Base-by-base conservation (phyloP, 1,140 invertebrate genomes). In the Orchesella cincta region DNA sequence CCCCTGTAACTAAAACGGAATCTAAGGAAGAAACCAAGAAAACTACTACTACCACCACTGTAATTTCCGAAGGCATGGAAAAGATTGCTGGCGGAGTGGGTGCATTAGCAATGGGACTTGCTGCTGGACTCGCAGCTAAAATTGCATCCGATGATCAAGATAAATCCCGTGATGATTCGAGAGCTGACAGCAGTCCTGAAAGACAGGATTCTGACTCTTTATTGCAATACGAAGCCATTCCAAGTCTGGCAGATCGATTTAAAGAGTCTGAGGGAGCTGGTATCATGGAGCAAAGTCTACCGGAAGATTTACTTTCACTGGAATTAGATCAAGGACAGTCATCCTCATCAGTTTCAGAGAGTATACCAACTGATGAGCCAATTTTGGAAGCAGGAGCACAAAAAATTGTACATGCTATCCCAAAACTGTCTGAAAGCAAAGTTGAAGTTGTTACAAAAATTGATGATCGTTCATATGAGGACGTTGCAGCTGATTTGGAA, bases 281-380 rank as follows among this genome's bases (percentile, higher is more conserved):
- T 20, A 71, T 70, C 8, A 76, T 76, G 75, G 75, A 76, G 31
- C 34, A 76, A 76, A 76, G 75, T 52, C 46, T 76, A 1, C 75
- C 75, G 0, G 75, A 76, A 28, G 75, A 76, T 51, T 52, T 76
- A 46, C 36, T 76, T 20, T 71, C 64, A 18, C 23, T 76, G 33
- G 75, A 76, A 51, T 54, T 76, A 26, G 75, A 76, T 34, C 67
- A 46, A 28, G 75, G 75, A 12, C 75, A 71, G 5, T 67, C 62
- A 8, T 67, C 62, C 8, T 67, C 62, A 1, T 31, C 62, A 33
- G 23, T 31, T 33, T 67, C 62, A 31, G 62, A 67, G 2, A 29
- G 14, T 2, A 29, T 29, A 12, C 62, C 62, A 31, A 29, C 23
- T 2, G 26, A 34, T 0, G 76, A 73, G 3, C 33, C 36, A 29